Percentiles rank a stretch among this genome's conserved stretches.
phyloP scores from a whole-genome alignment of 2,797 vertebrate genomes.

The Tokudaia muenninki region DNA sequence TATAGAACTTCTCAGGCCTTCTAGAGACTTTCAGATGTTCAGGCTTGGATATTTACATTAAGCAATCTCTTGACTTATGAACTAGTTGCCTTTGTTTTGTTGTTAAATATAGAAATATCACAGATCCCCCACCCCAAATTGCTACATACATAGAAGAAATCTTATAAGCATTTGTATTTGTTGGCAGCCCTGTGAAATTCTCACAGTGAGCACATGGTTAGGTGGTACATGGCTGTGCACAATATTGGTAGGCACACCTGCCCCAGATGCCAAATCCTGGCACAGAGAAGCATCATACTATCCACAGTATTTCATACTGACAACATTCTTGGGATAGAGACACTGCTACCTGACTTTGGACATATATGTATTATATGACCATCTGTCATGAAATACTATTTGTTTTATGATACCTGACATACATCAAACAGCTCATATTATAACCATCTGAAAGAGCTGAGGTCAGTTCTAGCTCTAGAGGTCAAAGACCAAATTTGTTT shows the following conservation, averaged over 20 bases:
- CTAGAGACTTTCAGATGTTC: slow-evolving; percentile 39
- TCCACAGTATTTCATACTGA: slow-evolving; percentile 61
- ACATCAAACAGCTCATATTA: slow-evolving; percentile 62
- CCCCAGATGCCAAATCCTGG: slow-evolving; percentile 24
- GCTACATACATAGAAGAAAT: background rate
- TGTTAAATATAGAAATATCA: slow-evolving; percentile 62
- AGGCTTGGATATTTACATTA: slow-evolving; percentile 55
- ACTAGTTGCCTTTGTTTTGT: slow-evolving; percentile 26
- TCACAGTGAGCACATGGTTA: slow-evolving; percentile 47
- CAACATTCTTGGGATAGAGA: slow-evolving; percentile 19
- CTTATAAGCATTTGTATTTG: slow-evolving; percentile 69
- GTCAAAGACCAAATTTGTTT: slow-evolving; percentile 82
- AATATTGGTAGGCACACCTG: slow-evolving; percentile 48
- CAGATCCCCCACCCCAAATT: slow-evolving; percentile 7
- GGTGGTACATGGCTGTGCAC: slow-evolving; percentile 30
- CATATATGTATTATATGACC: slow-evolving; percentile 56
- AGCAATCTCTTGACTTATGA: slow-evolving; percentile 61
- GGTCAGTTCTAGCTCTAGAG: slow-evolving; percentile 66
- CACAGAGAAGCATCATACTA: slow-evolving; percentile 60
- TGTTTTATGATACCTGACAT: slow-evolving; percentile 72
- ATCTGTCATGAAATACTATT: slow-evolving; percentile 61
- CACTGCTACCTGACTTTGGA: slow-evolving; percentile 42
- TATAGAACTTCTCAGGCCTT: slow-evolving; percentile 10
- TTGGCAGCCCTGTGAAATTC: slow-evolving; percentile 71
- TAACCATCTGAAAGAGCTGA: slow-evolving; percentile 69